Conservation (phyloP, 1,140 invertebrate species). For the Lanistes nyassanus region DNA sequence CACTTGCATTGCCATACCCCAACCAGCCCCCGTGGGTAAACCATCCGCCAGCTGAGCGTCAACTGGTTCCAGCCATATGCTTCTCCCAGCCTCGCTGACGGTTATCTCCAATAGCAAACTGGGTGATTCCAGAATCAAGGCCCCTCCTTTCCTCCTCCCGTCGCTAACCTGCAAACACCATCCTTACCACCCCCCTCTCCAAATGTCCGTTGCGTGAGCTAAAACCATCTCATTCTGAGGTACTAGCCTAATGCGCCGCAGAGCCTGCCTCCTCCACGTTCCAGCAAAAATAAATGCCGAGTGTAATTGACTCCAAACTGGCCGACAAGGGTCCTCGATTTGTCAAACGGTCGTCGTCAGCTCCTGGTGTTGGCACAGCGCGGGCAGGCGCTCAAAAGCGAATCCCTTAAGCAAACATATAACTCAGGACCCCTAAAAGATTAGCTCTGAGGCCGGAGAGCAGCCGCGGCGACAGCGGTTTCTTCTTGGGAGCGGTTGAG, state of each 20-base stretch:
- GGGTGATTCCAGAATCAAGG: neutral
- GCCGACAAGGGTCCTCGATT: neutral
- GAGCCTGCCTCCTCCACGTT: neutral
- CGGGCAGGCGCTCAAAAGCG: neutral
- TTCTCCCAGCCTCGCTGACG: neutral
- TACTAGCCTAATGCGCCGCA: neutral
- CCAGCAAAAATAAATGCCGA: neutral
- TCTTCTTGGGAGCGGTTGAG: too few relatives aligned
- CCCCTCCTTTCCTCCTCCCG: neutral
- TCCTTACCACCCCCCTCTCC: neutral
- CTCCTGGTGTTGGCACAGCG: neutral
- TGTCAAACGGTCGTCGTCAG: neutral
- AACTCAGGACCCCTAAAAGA: constrained; percentile 8
- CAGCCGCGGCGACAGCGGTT: too few relatives aligned
- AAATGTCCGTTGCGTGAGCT: neutral
- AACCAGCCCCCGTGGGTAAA: too few relatives aligned
- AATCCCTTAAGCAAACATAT: constrained; percentile 17
- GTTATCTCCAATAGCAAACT: neutral
- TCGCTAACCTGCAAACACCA: too few relatives aligned
- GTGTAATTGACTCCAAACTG: constrained; percentile 9
- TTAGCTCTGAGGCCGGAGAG: constrained; percentile 3
- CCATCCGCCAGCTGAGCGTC: too few relatives aligned
- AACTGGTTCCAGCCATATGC: neutral
- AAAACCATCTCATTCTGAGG: neutral
- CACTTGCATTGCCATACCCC: too few relatives aligned